A percentile compares a stretch with the other conserved stretches of the same genome.
Evolutionary conservation across 2,797 vertebrate species (phyloP).

Genomic region (Prionace glauca): DNA sequence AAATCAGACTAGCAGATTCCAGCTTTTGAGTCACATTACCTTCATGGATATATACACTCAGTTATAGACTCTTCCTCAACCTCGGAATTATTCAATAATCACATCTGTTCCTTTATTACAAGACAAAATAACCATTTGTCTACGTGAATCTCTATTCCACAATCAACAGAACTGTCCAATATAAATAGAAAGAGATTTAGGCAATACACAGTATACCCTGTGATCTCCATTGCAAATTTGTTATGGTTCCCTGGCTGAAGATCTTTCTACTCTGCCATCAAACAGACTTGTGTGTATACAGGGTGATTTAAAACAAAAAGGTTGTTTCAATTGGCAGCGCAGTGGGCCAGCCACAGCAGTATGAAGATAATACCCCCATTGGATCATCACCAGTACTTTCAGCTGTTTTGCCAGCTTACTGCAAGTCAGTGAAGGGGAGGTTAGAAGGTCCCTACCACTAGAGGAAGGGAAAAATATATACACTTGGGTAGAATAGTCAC

Average conservation of each 20-base stretch:
- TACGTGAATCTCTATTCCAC: not conserved
- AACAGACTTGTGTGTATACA: not conserved
- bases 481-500: not conserved
- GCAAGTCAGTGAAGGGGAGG: not conserved
- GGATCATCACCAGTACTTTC: not conserved
- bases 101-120: too few species aligned
- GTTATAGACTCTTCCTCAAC: not conserved
- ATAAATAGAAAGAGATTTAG: not conserved
- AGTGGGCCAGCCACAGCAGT: not conserved
- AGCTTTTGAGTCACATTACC: not conserved
- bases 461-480: not conserved
- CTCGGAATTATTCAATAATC: not conserved
- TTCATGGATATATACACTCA: not conserved
- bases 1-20: not conserved
- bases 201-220: not conserved
- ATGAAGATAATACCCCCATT: not conserved
- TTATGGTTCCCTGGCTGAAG: not conserved
- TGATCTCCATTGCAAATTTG: not conserved
- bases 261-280: not conserved
- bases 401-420: not conserved
- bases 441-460: not conserved
- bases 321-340: not conserved
- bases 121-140: not conserved
- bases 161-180: not conserved
- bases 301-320: not conserved